These are phyloP conservation scores for Platyura marginata DNA, from an alignment of 1,140 invertebrate genomes.

Conservation along the genomic window DNA sequence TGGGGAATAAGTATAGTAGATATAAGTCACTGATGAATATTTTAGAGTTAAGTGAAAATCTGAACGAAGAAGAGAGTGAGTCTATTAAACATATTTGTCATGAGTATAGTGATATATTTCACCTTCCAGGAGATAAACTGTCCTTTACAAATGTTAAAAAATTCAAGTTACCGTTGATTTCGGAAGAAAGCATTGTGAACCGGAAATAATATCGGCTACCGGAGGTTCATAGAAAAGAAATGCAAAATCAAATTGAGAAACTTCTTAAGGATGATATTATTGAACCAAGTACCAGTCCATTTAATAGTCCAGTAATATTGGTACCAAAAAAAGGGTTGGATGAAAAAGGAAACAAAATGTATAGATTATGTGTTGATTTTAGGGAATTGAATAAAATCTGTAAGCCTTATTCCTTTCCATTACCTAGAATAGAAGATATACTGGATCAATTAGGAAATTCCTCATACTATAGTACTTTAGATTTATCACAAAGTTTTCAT, in stretches of 20 bases:
- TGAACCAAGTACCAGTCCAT: not conserved
- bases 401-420: conserved; percentile 18
- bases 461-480: conserved; percentile 17
- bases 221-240: conserved; percentile 1
- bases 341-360: conserved; percentile 1
- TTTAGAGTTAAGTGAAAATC: too few species aligned
- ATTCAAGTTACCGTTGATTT: too few species aligned
- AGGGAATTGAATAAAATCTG: conserved; percentile 3
- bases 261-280: conserved; percentile 1
- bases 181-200: not conserved
- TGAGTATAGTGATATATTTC: too few species aligned
- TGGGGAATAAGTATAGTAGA: too few species aligned
- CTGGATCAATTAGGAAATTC: conserved; percentile 14
- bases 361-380: conserved; percentile 3
- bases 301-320: conserved; percentile 2
- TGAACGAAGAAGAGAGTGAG: too few species aligned
- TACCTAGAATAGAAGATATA: conserved; percentile 23
- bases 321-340: conserved; percentile 1
- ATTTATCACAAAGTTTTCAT: conserved; percentile 22
- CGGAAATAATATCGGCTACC: conserved; percentile 4
- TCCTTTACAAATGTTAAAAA: too few species aligned
- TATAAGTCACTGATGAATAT: too few species aligned
- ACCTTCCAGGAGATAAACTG: too few species aligned
- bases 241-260: not conserved
- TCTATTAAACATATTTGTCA: too few species aligned